Evolutionary conservation across 1,140 invertebrate genomes (phyloP).

Genomic region (Oncopodura yosiiana): DNA sequence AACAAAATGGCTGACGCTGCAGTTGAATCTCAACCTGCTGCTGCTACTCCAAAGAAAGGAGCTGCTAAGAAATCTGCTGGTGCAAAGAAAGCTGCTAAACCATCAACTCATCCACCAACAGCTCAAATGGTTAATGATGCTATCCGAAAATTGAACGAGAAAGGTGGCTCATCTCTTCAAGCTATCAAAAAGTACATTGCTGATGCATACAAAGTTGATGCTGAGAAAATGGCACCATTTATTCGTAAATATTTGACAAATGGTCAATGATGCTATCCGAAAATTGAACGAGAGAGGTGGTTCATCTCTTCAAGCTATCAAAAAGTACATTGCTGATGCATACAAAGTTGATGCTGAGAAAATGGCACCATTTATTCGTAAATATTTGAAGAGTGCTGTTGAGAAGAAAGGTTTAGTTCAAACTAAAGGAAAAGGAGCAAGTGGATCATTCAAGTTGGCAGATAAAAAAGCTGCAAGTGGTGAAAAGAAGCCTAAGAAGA

Average conservation of each 20-base stretch:
- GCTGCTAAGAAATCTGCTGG: not conserved
- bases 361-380: constrained; percentile 51
- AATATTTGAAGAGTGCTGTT: constrained; percentile 46
- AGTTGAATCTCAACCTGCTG: not conserved
- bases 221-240: constrained; percentile 35
- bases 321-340: constrained; percentile 51
- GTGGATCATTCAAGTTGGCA: constrained; percentile 37
- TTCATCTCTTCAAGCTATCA: constrained; percentile 52
- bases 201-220: constrained; percentile 38
- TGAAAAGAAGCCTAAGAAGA: constrained; percentile 26
- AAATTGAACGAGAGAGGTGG: constrained; percentile 51
- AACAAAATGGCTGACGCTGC: constrained; percentile 13
- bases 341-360: constrained; percentile 52
- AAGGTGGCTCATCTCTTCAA: constrained; percentile 37
- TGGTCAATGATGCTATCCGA: constrained; percentile 47
- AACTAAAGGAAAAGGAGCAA: constrained; percentile 37
- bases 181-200: constrained; percentile 40
- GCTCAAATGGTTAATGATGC: constrained; percentile 40
- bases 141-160: constrained; percentile 38
- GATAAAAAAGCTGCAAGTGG: no score
- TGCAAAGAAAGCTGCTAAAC: constrained; percentile 16
- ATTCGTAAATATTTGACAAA: constrained; percentile 33
- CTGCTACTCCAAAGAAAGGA: constrained; percentile 7
- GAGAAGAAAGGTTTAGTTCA: constrained; percentile 34
- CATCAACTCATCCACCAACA: constrained; percentile 38